These are phyloP conservation scores for Euplexia lucipara DNA, from an alignment of 2,888 invertebrate species.

Conservation along the genomic window DNA sequence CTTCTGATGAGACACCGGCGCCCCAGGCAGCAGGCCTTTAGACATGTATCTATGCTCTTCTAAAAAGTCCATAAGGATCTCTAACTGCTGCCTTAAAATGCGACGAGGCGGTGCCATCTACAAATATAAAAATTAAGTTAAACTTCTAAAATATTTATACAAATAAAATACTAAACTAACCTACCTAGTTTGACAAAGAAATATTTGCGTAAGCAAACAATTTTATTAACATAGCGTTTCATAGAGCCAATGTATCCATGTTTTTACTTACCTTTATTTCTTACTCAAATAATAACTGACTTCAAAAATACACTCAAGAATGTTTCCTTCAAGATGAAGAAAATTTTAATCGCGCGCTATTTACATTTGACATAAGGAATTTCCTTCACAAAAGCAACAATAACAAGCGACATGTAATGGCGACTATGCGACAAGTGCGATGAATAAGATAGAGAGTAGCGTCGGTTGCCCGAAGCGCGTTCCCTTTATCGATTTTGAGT, in stretches of 20 bases:
- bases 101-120: conserved; percentile 86
- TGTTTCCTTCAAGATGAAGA: conserved; percentile 41
- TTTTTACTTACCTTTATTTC: conserved; percentile 25
- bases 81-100: conserved; percentile 80
- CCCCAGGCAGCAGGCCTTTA: conserved; percentile 76
- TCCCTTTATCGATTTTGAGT: conserved; percentile 41
- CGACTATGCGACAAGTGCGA: too few species aligned
- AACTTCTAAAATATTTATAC: too few species aligned
- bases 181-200: neutral
- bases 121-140: conserved; percentile 24
- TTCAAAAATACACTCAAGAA: conserved; percentile 7
- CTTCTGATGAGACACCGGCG: conserved; percentile 76
- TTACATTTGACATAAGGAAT: conserved; percentile 80
- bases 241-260: neutral
- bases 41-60: conserved; percentile 82
- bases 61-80: conserved; percentile 82
- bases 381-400: conserved; percentile 72
- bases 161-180: too few species aligned
- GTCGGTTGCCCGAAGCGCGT: conserved; percentile 7
- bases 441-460: conserved; percentile 22
- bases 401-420: conserved; percentile 79
- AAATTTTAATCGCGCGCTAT: conserved; percentile 73
- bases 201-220: neutral
- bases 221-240: neutral
- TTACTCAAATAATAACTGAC: neutral